phyloP scores from a whole-genome alignment of 2,888 invertebrate genomes.

The Machimus atricapillus region DNA sequence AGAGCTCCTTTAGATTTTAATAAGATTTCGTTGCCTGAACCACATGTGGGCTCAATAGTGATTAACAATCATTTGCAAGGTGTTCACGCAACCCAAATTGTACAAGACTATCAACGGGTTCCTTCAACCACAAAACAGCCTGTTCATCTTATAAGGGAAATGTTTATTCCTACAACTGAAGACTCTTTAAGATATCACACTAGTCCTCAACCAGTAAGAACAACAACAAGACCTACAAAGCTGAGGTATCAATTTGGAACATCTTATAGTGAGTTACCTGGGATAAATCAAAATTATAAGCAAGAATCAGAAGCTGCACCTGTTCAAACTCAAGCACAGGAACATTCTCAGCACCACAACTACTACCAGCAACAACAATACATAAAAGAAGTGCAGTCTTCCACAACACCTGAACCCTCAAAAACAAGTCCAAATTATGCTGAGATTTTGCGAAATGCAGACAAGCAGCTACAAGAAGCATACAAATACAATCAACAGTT shows the following conservation, averaged over 20 bases:
- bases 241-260: slow-evolving; percentile 49
- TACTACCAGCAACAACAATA: slow-evolving; percentile 52
- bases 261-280: slow-evolving; percentile 22
- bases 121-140: neutral
- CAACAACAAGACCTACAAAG: slow-evolving; percentile 50
- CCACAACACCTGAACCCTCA: slow-evolving; percentile 47
- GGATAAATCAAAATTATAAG: slow-evolving; percentile 33
- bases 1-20: slow-evolving; percentile 84
- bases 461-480: neutral
- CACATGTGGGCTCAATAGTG: slow-evolving; percentile 86
- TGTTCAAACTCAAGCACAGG: neutral
- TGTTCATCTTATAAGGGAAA: slow-evolving; percentile 41
- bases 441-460: neutral
- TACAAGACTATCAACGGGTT: slow-evolving; percentile 48
- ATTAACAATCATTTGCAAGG: slow-evolving; percentile 65
- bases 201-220: slow-evolving; percentile 48
- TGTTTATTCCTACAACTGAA: slow-evolving; percentile 51
- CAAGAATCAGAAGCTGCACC: slow-evolving; percentile 35
- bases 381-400: slow-evolving; percentile 57
- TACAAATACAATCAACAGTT: neutral
- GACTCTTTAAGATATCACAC: slow-evolving; percentile 41
- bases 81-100: slow-evolving; percentile 7
- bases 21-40: slow-evolving; percentile 84
- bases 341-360: neutral
- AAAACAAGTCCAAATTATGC: neutral